phyloP scores from a whole-genome alignment of 2,888 invertebrate species.

The Hypsopygia costalis region DNA sequence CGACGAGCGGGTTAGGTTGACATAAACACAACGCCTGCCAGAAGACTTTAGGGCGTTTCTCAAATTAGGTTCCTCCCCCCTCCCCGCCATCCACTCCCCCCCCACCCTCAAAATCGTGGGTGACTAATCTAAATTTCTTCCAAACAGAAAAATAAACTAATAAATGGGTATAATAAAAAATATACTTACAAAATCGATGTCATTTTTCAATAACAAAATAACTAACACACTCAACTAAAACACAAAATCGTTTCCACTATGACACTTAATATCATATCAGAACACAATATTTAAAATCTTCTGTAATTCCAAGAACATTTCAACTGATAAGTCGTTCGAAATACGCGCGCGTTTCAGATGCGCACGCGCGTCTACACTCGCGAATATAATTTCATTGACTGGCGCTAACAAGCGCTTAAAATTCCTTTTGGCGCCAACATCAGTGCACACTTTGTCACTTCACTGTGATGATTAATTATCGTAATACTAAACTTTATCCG shows the following conservation, averaged over 20 bases:
- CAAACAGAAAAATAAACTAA: no score
- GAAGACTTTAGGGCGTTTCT: no score
- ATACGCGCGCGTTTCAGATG: not conserved
- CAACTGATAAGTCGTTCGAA: not conserved
- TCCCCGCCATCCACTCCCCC: no score
- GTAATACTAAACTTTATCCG: no score
- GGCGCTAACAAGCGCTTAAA: conserved; percentile 3
- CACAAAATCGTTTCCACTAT: conserved; percentile 15
- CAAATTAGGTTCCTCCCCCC: no score
- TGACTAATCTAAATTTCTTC: no score
- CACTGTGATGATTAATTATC: not conserved
- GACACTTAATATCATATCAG: conserved; percentile 12
- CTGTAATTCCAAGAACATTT: not conserved
- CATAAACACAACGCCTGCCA: no score
- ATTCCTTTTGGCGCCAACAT: conserved; percentile 1
- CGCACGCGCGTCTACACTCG: not conserved
- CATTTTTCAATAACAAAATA: not conserved
- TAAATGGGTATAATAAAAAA: no score
- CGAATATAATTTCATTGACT: not conserved
- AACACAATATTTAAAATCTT: conserved; percentile 11
- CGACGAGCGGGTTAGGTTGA: no score
- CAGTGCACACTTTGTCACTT: not conserved
- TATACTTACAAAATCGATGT: not conserved
- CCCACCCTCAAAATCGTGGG: no score
- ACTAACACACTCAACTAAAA: conserved; percentile 27